A percentile compares a stretch with the other conserved stretches of the same genome.
Conservation (phyloP, 2,113 vertebrate species). For the Salvelinus alpinus region DNA sequence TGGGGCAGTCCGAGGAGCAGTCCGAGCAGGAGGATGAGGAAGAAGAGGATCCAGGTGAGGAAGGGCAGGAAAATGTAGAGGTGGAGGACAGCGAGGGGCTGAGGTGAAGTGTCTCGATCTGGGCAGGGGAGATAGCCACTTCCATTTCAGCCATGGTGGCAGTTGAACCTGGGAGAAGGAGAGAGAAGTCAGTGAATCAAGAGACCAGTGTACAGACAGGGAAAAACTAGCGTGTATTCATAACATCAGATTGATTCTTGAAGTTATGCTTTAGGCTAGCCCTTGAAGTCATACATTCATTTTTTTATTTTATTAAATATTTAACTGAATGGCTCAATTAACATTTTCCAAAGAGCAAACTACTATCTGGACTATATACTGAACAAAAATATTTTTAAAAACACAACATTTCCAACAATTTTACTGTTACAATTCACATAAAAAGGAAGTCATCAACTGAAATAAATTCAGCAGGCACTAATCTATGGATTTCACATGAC, state of each 20-base stretch:
- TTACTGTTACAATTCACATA: no score
- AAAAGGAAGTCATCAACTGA: no score
- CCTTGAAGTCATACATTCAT: neutral
- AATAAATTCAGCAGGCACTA: no score
- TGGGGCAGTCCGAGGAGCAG: conserved; percentile 57
- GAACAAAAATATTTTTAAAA: no score
- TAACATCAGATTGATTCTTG: neutral
- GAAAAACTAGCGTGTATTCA: neutral
- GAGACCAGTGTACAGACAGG: neutral
- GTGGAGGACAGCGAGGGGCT: conserved; percentile 53
- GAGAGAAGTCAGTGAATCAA: conserved; percentile 9
- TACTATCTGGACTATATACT: no score
- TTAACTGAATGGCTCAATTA: no score
- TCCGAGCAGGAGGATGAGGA: conserved; percentile 54
- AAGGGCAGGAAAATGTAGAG: conserved; percentile 51
- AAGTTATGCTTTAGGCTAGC: neutral
- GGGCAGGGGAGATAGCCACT: conserved; percentile 67
- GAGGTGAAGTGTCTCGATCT: conserved; percentile 46
- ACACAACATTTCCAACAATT: no score
- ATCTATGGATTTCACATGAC: no score
- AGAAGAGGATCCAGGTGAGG: conserved; percentile 67
- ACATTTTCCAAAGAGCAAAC: no score
- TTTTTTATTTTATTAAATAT: neutral
- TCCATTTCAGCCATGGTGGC: conserved; percentile 79
- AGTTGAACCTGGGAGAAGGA: conserved; percentile 20